Conservation (phyloP, 1,140 invertebrate genomes). For the Drosophila parvula region DNA sequence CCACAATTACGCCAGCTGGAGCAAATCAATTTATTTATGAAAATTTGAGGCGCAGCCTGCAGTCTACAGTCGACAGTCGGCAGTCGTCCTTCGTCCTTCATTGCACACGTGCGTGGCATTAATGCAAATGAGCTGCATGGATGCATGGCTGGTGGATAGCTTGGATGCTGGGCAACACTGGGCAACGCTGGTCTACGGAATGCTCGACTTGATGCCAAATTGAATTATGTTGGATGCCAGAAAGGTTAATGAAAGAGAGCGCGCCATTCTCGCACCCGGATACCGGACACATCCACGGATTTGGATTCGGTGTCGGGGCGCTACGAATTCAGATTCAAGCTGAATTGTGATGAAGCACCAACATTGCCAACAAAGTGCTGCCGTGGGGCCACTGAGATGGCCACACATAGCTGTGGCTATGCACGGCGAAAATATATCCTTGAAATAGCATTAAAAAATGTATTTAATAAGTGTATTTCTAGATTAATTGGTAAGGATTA, state of each 20-base stretch:
- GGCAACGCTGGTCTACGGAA: conserved; percentile 21
- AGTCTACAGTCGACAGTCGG: not conserved
- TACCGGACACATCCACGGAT: conserved; percentile 17
- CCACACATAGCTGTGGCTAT: conserved; percentile 34
- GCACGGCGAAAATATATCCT: not conserved
- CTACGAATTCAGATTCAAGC: conserved; percentile 43
- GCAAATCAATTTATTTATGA: conserved; percentile 73
- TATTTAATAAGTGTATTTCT: no score
- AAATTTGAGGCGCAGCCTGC: conserved; percentile 39
- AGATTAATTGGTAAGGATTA: no score
- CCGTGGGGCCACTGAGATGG: conserved; percentile 28
- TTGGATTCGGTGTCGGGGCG: conserved; percentile 21
- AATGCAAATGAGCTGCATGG: conserved; percentile 69
- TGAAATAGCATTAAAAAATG: not conserved
- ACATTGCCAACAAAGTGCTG: conserved; percentile 16
- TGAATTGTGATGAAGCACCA: conserved; percentile 59
- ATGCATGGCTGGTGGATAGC: conserved; percentile 12
- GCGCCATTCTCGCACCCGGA: conserved; percentile 12
- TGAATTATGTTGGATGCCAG: conserved; percentile 78
- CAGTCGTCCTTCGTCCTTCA: conserved; percentile 14
- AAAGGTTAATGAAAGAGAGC: conserved; percentile 78
- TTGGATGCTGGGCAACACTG: conserved; percentile 4
- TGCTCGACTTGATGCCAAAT: conserved; percentile 72
- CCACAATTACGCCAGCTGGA: conserved; percentile 57
- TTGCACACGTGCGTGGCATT: conserved; percentile 65